Evolutionary conservation across 2,113 vertebrate genomes (phyloP).

Genomic region (Aegithalos caudatus): DNA sequence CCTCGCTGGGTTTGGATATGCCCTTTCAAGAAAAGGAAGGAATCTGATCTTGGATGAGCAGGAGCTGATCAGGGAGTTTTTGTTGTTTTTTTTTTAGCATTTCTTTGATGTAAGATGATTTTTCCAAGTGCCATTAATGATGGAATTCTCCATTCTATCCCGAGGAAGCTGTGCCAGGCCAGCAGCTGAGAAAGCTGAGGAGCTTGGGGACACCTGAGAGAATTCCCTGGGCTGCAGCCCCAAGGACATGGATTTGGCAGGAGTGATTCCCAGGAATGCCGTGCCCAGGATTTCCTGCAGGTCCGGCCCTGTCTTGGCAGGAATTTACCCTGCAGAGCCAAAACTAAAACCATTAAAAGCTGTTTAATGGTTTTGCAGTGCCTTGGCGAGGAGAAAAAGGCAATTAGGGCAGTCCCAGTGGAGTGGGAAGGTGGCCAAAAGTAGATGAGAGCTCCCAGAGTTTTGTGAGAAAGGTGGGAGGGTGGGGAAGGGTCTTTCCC

Average conservation of each 20-base stretch:
- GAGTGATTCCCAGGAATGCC: background rate
- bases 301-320: accelerated
- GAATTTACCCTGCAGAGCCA: background rate
- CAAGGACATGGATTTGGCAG: accelerated
- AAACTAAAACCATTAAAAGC: background rate
- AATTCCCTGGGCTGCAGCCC: background rate
- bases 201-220: background rate
- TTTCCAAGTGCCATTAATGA: background rate
- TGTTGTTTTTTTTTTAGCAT: background rate
- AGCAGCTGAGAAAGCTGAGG: background rate
- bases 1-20: accelerated
- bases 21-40: background rate
- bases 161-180: background rate
- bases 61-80: background rate
- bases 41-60: accelerated
- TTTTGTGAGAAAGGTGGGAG: background rate
- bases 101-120: accelerated
- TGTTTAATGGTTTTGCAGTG: background rate
- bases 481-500: background rate
- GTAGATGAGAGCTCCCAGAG: accelerated
- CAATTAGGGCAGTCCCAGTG: accelerated
- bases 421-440: background rate
- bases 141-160: background rate
- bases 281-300: background rate
- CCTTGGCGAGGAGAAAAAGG: background rate